Evolutionary conservation across 2,888 invertebrate genomes (phyloP).

Genomic region (Diarsia rubi): DNA sequence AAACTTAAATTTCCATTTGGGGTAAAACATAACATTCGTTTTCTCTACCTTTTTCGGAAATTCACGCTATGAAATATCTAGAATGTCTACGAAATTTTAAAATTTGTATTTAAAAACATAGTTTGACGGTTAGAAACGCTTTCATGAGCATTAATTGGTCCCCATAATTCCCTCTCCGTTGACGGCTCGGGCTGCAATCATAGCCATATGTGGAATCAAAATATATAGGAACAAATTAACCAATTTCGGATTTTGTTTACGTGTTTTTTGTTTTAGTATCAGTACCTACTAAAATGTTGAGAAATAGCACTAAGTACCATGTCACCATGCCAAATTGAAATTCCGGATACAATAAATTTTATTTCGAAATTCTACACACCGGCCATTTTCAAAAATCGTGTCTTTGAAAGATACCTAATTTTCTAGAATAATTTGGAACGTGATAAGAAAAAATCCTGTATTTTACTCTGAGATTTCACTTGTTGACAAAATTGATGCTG

Average conservation of each 20-base stretch:
- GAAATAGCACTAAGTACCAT: too few relatives aligned
- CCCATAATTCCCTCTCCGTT: background rate
- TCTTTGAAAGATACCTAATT: too few relatives aligned
- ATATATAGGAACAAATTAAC: background rate
- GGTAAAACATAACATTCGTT: background rate
- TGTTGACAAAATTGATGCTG: background rate
- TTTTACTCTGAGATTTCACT: background rate
- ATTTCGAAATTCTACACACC: too few relatives aligned
- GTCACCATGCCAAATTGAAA: too few relatives aligned
- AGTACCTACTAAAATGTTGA: too few relatives aligned
- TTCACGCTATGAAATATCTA: background rate
- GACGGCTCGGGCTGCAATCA: background rate
- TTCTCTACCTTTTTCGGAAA: background rate
- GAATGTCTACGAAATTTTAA: background rate
- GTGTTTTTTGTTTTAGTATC: too few relatives aligned
- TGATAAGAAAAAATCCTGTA: too few relatives aligned
- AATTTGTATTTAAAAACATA: background rate
- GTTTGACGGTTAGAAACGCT: background rate
- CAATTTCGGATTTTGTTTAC: too few relatives aligned
- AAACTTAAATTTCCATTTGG: background rate
- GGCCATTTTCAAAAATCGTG: too few relatives aligned
- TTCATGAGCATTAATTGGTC: background rate
- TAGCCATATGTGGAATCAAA: background rate
- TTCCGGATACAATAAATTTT: too few relatives aligned
- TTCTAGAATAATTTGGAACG: too few relatives aligned